Conservation (phyloP, 2,888 invertebrate species). For the Platycnemis pennipes region DNA sequence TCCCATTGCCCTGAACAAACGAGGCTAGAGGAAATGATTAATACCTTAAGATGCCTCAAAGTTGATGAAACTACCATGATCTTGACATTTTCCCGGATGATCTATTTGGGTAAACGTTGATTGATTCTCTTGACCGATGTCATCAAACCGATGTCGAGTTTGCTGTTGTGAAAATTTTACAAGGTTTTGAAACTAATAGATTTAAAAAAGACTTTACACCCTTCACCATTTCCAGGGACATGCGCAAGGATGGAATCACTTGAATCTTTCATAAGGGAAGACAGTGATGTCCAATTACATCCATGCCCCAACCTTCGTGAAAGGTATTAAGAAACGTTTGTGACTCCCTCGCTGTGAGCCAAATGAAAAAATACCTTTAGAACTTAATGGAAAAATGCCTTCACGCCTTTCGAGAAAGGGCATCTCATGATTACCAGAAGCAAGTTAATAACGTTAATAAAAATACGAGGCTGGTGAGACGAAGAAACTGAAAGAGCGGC, state of each 20-base stretch:
- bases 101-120: too few relatives aligned
- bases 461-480: neutral
- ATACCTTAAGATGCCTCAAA: too few relatives aligned
- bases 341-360: neutral
- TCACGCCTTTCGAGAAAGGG: neutral
- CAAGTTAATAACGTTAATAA: slow-evolving; percentile 16
- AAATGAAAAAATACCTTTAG: slow-evolving; percentile 14
- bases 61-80: too few relatives aligned
- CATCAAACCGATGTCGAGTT: too few relatives aligned
- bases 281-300: neutral
- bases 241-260: neutral
- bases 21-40: too few relatives aligned
- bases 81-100: too few relatives aligned
- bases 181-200: too few relatives aligned
- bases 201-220: too few relatives aligned
- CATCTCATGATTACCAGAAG: slow-evolving; percentile 2
- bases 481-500: neutral
- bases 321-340: neutral
- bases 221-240: neutral
- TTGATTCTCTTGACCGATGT: too few relatives aligned
- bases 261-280: neutral
- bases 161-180: too few relatives aligned
- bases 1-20: too few relatives aligned
- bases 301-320: neutral
- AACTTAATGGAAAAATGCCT: neutral